Conservation (phyloP, 2,888 invertebrate species). For the Macrophya annulata region DNA sequence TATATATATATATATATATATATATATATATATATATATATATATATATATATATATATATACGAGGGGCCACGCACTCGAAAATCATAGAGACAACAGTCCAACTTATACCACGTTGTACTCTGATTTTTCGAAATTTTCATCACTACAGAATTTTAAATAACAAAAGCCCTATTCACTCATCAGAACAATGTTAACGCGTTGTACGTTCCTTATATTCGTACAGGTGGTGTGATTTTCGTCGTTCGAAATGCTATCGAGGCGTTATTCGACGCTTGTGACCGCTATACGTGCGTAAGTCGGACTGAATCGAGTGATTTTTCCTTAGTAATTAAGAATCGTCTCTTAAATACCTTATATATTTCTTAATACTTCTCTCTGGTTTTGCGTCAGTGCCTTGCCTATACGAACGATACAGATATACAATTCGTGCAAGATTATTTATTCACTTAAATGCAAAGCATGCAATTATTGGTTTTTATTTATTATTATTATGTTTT, state of each 20-base stretch:
- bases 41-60: too few relatives aligned
- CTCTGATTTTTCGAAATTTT: conserved; percentile 36
- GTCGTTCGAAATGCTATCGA: conserved; percentile 30
- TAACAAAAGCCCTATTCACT: conserved; percentile 10
- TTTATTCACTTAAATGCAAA: background rate
- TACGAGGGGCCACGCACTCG: conserved; percentile 39
- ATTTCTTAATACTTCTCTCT: background rate
- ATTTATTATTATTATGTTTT: background rate
- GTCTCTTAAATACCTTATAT: background rate
- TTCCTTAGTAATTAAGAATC: conserved; percentile 34
- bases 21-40: too few relatives aligned
- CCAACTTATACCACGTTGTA: conserved; percentile 38
- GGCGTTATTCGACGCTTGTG: conserved; percentile 32
- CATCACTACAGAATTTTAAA: conserved; percentile 19
- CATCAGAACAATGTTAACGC: conserved; percentile 26
- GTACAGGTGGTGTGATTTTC: conserved; percentile 26
- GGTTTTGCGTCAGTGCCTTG: background rate
- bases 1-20: too few relatives aligned
- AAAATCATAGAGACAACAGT: conserved; percentile 34
- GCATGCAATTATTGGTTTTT: background rate
- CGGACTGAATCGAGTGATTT: conserved; percentile 15
- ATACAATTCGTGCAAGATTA: conserved; percentile 5
- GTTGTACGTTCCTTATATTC: conserved; percentile 33
- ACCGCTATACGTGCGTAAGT: conserved; percentile 26
- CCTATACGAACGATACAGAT: conserved; percentile 26